Conservation (phyloP, 2,888 invertebrate genomes). For the Noctua comes region DNA sequence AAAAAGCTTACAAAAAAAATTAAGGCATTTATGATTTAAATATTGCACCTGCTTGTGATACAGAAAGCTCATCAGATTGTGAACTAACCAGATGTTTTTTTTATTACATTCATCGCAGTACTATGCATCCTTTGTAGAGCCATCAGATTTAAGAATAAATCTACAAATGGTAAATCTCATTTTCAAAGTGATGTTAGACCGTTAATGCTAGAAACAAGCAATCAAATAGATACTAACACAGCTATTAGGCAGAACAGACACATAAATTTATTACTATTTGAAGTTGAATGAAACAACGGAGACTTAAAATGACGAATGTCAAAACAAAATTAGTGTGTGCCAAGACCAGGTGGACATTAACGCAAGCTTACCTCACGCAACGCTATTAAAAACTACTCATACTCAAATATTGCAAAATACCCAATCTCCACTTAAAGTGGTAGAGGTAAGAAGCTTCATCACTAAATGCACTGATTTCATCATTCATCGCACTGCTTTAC, state of each 20-base stretch:
- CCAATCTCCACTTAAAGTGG: conserved; percentile 12
- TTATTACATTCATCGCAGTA: neutral
- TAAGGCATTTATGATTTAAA: neutral
- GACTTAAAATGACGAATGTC: conserved; percentile 11
- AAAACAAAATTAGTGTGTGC: conserved; percentile 26
- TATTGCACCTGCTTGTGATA: neutral
- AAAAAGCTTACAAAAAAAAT: neutral
- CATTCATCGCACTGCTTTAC: neutral
- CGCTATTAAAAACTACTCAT: neutral
- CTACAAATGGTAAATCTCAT: neutral
- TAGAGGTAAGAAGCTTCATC: conserved; percentile 36
- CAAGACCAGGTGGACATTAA: conserved; percentile 21
- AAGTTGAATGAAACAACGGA: conserved; percentile 34
- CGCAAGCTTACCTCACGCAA: neutral
- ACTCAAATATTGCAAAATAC: conserved; percentile 1
- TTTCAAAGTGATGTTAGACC: neutral
- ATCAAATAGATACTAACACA: neutral
- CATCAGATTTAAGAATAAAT: neutral
- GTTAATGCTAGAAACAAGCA: neutral
- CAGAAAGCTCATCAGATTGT: neutral
- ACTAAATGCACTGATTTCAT: neutral
- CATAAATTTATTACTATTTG: conserved; percentile 37
- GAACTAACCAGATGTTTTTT: no score
- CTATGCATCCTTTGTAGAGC: neutral
- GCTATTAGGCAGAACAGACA: conserved; percentile 5